Evolutionary conservation across 2,113 vertebrate species (phyloP), one percentile per base, ranked within the genome.

Genomic region (Shinisaurus crocodilurus): DNA sequence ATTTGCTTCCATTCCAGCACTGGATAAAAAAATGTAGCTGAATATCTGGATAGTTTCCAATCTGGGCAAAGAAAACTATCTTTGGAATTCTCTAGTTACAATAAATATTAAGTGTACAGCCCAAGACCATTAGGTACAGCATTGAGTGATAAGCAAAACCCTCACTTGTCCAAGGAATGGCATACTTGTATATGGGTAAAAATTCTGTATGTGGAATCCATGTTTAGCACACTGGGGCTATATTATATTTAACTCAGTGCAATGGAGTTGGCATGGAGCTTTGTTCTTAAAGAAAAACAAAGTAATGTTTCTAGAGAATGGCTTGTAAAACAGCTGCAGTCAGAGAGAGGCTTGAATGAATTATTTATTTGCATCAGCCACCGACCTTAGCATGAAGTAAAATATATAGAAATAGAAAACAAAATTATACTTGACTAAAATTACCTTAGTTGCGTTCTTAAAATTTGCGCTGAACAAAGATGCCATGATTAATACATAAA

Each of bases 131-230:
- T 95, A 96, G 87, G 87, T 93, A 81, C 89, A 90, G 95, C 94
- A 93, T 67, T 97, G 94, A 96, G 93, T 93, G 92, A 96, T 95
- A 94, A 95, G 94, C 92, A 94, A 92, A 81, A 91, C 32, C 50
- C 84, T 94, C 93, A 95, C 93, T 95, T 96, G 90, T 96, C 91
- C 90, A 86, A 95, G 94, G 93, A 95, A 95, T 96, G 95, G 81
- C 81, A 92, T 90, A 69, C 82, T 67, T 96, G 34, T 77, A 94
- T 96, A 95, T 96, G 93, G 45, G 12, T 8, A 70, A 70, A 70
- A 96, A 95, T 91, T 92, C 84, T 90, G 2, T 37, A 60, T 87
- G 70, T 43, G 1, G 12, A 93, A 94, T 91, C 91, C 86, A 20
- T 43, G 88, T 92, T 86, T 84, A 93, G 95, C 83, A 50, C 82